A percentile compares a stretch with the other conserved stretches of the same genome.
Evolutionary conservation across 2,797 vertebrate genomes (phyloP).

Genomic region (Falco cherrug): DNA sequence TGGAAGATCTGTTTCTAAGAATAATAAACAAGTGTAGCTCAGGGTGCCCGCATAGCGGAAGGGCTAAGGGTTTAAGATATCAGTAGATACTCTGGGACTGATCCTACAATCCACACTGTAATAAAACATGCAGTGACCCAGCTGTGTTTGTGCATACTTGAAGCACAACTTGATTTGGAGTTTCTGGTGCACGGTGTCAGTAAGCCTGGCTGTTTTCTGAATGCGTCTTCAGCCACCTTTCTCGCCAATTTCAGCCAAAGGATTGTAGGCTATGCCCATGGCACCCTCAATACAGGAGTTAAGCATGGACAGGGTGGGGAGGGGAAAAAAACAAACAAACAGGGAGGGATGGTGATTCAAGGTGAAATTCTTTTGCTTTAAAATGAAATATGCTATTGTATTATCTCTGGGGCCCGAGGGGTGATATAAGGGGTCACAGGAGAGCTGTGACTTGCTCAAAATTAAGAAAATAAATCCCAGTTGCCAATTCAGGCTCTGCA

Average conservation of each 20-base stretch:
- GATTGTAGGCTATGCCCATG: not conserved
- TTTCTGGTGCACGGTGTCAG: not conserved
- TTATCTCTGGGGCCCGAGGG: not conserved
- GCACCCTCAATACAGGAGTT: not conserved
- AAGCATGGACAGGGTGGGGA: not conserved
- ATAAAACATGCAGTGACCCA: not conserved
- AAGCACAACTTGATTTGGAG: not conserved
- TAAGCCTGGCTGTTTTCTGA: not conserved
- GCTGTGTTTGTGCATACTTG: not conserved
- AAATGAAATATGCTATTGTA: not conserved
- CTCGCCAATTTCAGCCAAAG: not conserved
- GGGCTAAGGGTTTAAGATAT: not conserved
- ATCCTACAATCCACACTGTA: not conserved
- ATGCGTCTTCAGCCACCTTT: not conserved
- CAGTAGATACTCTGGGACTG: not conserved
- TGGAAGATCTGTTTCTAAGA: not conserved
- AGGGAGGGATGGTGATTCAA: not conserved
- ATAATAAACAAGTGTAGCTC: not conserved
- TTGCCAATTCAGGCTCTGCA: constrained; percentile 49
- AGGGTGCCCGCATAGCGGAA: not conserved
- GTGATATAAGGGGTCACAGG: not conserved
- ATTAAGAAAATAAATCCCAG: constrained; percentile 69
- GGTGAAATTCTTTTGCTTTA: not conserved
- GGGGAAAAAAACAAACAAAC: not conserved
- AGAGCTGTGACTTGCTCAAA: constrained; percentile 35